Percentiles rank a stretch among this genome's conserved stretches.
These are phyloP conservation scores for Drosophila pectinifera DNA, from an alignment of 1,140 invertebrate genomes.

Conservation along the genomic window DNA sequence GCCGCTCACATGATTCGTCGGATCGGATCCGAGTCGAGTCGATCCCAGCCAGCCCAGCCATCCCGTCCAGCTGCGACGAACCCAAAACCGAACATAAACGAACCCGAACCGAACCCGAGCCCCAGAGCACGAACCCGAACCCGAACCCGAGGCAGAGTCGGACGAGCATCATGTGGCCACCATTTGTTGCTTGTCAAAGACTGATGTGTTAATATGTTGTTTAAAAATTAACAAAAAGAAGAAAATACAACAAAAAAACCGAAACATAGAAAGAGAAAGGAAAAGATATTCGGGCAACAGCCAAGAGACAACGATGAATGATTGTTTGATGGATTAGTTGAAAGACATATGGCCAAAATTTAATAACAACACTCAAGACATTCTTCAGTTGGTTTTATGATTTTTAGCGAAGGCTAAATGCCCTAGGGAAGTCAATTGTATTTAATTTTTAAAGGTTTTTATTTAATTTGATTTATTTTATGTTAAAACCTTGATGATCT, in stretches of 20 bases:
- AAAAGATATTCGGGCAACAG: constrained; percentile 29
- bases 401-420: constrained; percentile 10
- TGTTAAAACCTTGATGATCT: background rate
- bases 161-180: constrained; percentile 73
- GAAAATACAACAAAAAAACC: constrained; percentile 8
- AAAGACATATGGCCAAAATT: constrained; percentile 47
- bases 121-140: constrained; percentile 1
- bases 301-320: constrained; percentile 54
- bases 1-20: constrained; percentile 68
- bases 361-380: constrained; percentile 21
- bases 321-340: constrained; percentile 73
- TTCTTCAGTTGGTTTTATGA: background rate
- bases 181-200: constrained; percentile 65
- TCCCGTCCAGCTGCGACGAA: constrained; percentile 45
- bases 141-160: constrained; percentile 13
- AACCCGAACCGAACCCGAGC: constrained; percentile 16
- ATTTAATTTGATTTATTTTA: background rate
- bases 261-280: constrained; percentile 40
- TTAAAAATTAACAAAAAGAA: constrained; percentile 42
- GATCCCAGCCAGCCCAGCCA: constrained; percentile 11
- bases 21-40: constrained; percentile 16
- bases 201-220: constrained; percentile 79
- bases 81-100: constrained; percentile 29
- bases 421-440: constrained; percentile 12
- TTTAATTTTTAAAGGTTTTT: background rate